Base-by-base conservation (phyloP, 2,797 vertebrate genomes). In the Crenuchus spilurus region DNA sequence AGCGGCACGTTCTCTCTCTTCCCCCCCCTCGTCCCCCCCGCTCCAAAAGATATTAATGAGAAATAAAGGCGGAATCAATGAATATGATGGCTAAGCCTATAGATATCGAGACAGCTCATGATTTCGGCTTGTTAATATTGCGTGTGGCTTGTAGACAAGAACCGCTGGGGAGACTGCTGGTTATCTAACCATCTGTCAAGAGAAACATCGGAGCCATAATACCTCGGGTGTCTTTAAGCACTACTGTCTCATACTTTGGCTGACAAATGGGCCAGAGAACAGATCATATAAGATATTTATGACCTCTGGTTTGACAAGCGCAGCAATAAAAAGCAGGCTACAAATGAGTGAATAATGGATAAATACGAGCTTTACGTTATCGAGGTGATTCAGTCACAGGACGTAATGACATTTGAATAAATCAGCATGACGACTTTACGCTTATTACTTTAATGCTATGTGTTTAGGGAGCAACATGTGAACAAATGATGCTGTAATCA, bases 231-330 rank as follows among this genome's bases (percentile, higher is more conserved):
- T 69, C 49, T 41, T 62, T 57, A 18, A 66, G 35, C 35, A 30
- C 20, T 51, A 42, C 22, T 42, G 44, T 57, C 24, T 70, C 51
- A 35, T 35, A 58, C 18, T 76, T 70, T 63, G 48, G 49, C 49
- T 48, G 48, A 62, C 44, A 72, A 72, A 51, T 51, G 22, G 24
- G 31, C 24, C 33, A 33, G 13, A 46, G 62, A 63, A 63, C 51
- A 77, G 44, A 67, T 35, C 41, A 51, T 61, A 51, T 75, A 44
- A 75, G 70, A 79, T 65, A 79, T 79, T 72, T 65, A 73, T 41
- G 31, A 66, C 42, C 42, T 41, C 30, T 76, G 70, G 76, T 70
- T 74, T 73, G 72, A 65, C 58, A 75, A 70, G 44, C 30, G 49
- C 42, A 41, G 46, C 68, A 72, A 37, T 26, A 55, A 70, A 77